Conservation (phyloP, 2,888 invertebrate genomes). For the Drosophila kambysellisi region DNA sequence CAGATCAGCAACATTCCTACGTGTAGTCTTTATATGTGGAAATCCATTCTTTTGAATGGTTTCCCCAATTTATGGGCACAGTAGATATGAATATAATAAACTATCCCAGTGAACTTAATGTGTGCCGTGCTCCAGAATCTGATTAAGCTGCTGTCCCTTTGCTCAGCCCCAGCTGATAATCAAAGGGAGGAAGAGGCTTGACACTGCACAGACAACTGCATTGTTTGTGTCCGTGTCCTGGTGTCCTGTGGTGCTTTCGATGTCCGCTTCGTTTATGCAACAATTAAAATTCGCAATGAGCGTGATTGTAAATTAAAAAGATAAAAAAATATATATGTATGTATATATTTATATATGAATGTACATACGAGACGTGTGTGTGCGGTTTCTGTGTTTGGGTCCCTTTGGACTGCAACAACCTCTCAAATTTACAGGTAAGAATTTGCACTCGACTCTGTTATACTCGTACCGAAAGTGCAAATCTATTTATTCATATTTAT, state of each 20-base stretch:
- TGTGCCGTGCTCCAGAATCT: constrained; percentile 17
- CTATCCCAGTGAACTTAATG: constrained; percentile 15
- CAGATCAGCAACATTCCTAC: background rate
- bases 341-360: background rate
- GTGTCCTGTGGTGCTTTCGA: constrained; percentile 28
- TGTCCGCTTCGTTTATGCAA: constrained; percentile 72
- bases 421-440: constrained; percentile 1
- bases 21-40: background rate
- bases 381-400: constrained; percentile 17
- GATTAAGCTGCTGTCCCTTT: constrained; percentile 9
- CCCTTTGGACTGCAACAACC: background rate
- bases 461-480: constrained; percentile 16
- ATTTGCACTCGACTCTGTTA: background rate
- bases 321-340: constrained; percentile 54
- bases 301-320: constrained; percentile 80
- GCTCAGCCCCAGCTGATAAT: constrained; percentile 59
- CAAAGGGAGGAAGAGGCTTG: constrained; percentile 42
- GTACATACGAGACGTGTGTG: constrained; percentile 36
- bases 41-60: background rate
- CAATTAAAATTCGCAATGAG: constrained; percentile 74
- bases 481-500: no score
- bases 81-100: constrained; percentile 6
- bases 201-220: constrained; percentile 12
- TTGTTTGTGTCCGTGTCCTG: constrained; percentile 4
- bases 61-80: background rate